These are phyloP conservation scores for Terebella lapidaria DNA, from an alignment of 2,888 invertebrate genomes.

Conservation along the genomic window DNA sequence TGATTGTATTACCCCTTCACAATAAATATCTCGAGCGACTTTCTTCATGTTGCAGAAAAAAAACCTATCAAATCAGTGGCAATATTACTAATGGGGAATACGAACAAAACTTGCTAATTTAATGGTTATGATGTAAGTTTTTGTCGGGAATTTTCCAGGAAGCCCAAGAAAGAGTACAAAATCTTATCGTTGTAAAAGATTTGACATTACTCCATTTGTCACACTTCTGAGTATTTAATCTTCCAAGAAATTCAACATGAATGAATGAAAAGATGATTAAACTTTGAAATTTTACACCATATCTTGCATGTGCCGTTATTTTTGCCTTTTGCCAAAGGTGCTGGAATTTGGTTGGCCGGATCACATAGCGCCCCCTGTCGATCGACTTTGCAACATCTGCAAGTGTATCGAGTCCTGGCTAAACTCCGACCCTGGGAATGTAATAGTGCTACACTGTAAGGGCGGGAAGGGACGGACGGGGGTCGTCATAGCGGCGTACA, in stretches of 20 bases:
- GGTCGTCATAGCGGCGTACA: conserved; percentile 83
- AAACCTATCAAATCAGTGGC: too few species aligned
- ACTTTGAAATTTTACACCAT: too few species aligned
- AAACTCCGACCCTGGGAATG: conserved; percentile 74
- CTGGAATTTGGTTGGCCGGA: conserved; percentile 80
- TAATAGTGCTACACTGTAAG: conserved; percentile 84
- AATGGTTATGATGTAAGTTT: background rate
- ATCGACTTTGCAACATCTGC: conserved; percentile 83
- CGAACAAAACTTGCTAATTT: background rate
- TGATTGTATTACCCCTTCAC: conserved; percentile 18
- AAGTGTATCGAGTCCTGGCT: conserved; percentile 91
- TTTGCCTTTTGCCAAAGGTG: conserved; percentile 38
- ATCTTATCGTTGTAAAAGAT: too few species aligned
- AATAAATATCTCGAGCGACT: too few species aligned
- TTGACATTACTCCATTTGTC: too few species aligned
- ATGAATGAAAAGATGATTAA: too few species aligned
- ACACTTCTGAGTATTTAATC: too few species aligned
- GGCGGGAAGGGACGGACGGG: conserved; percentile 79
- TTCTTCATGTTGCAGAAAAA: too few species aligned
- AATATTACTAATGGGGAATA: too few species aligned
- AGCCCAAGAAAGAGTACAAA: too few species aligned
- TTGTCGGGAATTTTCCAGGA: background rate
- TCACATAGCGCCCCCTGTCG: conserved; percentile 80
- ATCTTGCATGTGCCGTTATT: too few species aligned
- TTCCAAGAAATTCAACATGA: too few species aligned